phyloP scores from a whole-genome alignment of 1,140 invertebrate species.

The Parapsyche elsis region DNA sequence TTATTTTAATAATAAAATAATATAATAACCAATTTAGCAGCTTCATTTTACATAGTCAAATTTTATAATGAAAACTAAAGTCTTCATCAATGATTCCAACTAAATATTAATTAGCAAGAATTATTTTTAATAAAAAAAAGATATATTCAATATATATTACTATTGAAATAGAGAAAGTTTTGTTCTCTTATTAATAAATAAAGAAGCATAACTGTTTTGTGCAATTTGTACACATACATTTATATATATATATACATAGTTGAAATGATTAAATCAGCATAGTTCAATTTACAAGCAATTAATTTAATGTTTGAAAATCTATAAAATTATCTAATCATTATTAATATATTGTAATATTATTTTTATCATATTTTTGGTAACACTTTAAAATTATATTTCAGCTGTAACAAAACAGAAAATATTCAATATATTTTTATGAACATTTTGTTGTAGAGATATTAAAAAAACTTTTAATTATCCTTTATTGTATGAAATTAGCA shows the following conservation, averaged over 20 bases:
- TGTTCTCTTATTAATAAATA: neutral
- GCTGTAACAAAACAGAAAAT: neutral
- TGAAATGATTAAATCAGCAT: slow-evolving; percentile 4
- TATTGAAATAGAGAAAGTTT: neutral
- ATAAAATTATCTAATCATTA: slow-evolving; percentile 8
- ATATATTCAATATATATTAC: neutral
- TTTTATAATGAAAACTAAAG: slow-evolving; percentile 2
- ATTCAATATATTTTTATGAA: slow-evolving; percentile 9
- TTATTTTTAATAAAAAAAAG: slow-evolving; percentile 2
- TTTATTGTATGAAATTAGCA: neutral
- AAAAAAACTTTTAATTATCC: neutral
- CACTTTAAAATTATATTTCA: neutral
- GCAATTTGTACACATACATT: neutral
- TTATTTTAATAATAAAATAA: slow-evolving; percentile 1
- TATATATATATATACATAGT: neutral
- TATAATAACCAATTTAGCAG: slow-evolving; percentile 7
- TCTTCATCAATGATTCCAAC: neutral
- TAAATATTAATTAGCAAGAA: neutral
- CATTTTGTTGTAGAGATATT: neutral
- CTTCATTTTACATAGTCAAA: slow-evolving; percentile 18
- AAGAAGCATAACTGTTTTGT: slow-evolving; percentile 1
- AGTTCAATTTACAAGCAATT: slow-evolving; percentile 33
- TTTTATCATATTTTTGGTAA: slow-evolving; percentile 23
- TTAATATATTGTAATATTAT: too few relatives aligned
- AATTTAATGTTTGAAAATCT: slow-evolving; percentile 5